These are phyloP conservation scores for Poecile atricapillus DNA, from an alignment of 2,113 vertebrate species.

Conservation along the genomic window DNA sequence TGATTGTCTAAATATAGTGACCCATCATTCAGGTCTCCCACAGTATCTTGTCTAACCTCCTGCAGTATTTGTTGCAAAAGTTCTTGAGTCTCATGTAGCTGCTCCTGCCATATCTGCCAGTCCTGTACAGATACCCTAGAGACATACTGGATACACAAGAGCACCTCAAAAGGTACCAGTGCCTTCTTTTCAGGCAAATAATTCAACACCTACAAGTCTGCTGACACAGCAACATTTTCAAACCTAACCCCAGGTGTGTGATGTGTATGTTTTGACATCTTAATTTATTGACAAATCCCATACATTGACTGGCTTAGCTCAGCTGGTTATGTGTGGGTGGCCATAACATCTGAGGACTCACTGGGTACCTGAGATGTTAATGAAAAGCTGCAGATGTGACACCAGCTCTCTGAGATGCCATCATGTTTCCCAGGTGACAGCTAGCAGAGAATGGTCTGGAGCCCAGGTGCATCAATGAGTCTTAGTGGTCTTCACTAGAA, in stretches of 20 bases:
- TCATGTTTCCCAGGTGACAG: neutral
- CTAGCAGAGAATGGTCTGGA: neutral
- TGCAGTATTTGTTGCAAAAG: neutral
- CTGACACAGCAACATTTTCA: neutral
- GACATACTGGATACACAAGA: neutral
- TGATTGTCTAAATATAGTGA: neutral
- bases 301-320: neutral
- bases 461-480: neutral
- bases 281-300: neutral
- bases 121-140: neutral
- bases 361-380: rapidly evolving
- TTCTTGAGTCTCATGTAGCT: neutral
- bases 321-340: neutral
- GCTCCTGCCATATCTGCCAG: neutral
- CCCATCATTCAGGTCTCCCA: neutral
- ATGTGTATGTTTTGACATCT: neutral
- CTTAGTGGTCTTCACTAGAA: neutral
- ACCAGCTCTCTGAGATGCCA: neutral
- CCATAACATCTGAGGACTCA: neutral
- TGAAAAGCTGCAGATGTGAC: neutral
- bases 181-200: neutral
- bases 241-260: neutral
- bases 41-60: neutral
- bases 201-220: neutral
- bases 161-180: neutral